phyloP scores from a whole-genome alignment of 2,888 invertebrate genomes.

The Malachius bipustulatus region DNA sequence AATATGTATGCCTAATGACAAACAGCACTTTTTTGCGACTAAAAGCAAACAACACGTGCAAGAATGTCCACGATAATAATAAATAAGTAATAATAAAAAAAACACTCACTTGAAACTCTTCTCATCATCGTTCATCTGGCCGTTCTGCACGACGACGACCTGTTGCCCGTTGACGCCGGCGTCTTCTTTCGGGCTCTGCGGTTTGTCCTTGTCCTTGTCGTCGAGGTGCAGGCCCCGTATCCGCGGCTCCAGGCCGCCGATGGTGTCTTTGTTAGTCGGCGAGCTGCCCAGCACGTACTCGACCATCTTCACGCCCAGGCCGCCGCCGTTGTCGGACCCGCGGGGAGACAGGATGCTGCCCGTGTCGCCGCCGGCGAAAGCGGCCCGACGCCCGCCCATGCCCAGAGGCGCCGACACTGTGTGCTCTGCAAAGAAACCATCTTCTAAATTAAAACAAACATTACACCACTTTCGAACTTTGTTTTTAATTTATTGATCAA shows the following conservation, averaged over 20 bases:
- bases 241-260: slow-evolving; percentile 48
- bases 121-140: slow-evolving; percentile 49
- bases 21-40: no score
- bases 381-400: slow-evolving; percentile 62
- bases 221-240: slow-evolving; percentile 52
- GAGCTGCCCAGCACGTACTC: slow-evolving; percentile 93
- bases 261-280: slow-evolving; percentile 63
- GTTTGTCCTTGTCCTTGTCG: slow-evolving; percentile 46
- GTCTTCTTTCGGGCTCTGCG: slow-evolving; percentile 44
- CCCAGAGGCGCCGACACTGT: slow-evolving; percentile 58
- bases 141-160: slow-evolving; percentile 45
- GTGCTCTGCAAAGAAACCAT: slow-evolving; percentile 39
- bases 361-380: slow-evolving; percentile 46
- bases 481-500: no score
- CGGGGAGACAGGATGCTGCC: slow-evolving; percentile 61
- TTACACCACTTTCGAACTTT: no score
- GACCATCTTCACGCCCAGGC: slow-evolving; percentile 94
- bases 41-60: no score
- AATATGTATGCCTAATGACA: no score
- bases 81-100: slow-evolving; percentile 14
- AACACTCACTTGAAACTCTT: slow-evolving; percentile 78
- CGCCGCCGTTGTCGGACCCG: slow-evolving; percentile 68
- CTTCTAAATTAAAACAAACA: not conserved
- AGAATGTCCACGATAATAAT: no score
- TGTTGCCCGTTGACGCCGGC: slow-evolving; percentile 33